Conservation (phyloP, 2,888 invertebrate species). For the Cerastoderma edule region DNA sequence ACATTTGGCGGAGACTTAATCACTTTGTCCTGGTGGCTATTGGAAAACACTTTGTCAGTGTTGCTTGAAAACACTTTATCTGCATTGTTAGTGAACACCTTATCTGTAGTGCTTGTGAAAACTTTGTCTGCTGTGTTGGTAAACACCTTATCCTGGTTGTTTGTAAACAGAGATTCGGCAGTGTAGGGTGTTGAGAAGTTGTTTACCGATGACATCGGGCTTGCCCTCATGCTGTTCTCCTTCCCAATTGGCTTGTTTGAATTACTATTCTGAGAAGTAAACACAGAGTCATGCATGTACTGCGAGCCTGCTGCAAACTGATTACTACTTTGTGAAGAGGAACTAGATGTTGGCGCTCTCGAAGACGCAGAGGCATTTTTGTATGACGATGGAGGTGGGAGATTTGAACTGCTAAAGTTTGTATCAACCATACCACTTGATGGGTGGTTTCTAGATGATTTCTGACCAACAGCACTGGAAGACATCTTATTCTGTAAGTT, state of each 20-base stretch:
- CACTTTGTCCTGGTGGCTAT: slow-evolving; percentile 49
- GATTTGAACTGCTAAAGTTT: slow-evolving; percentile 7
- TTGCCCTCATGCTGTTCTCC: slow-evolving; percentile 26
- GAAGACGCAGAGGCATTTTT: slow-evolving; percentile 4
- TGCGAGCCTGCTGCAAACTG: slow-evolving; percentile 30
- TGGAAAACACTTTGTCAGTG: slow-evolving; percentile 67
- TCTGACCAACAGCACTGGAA: slow-evolving; percentile 6
- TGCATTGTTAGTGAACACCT: no score
- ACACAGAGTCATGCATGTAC: slow-evolving; percentile 42
- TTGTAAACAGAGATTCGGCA: slow-evolving; percentile 66
- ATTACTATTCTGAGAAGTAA: slow-evolving; percentile 32
- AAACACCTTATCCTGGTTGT: slow-evolving; percentile 49
- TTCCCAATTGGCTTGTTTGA: slow-evolving; percentile 35
- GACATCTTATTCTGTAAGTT: slow-evolving; percentile 13
- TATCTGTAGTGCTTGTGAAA: no score
- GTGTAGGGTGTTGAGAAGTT: slow-evolving; percentile 62
- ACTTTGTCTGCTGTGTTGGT: no score
- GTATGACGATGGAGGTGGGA: slow-evolving; percentile 9
- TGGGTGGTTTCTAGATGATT: neutral
- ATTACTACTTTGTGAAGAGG: slow-evolving; percentile 42
- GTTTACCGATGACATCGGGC: slow-evolving; percentile 35
- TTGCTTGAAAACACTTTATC: no score
- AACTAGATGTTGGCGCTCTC: slow-evolving; percentile 29
- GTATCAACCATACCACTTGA: slow-evolving; percentile 1
- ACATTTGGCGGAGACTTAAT: slow-evolving; percentile 63